Base-by-base conservation (phyloP, 2,888 invertebrate genomes). In the Cremastobaeus sp. region DNA sequence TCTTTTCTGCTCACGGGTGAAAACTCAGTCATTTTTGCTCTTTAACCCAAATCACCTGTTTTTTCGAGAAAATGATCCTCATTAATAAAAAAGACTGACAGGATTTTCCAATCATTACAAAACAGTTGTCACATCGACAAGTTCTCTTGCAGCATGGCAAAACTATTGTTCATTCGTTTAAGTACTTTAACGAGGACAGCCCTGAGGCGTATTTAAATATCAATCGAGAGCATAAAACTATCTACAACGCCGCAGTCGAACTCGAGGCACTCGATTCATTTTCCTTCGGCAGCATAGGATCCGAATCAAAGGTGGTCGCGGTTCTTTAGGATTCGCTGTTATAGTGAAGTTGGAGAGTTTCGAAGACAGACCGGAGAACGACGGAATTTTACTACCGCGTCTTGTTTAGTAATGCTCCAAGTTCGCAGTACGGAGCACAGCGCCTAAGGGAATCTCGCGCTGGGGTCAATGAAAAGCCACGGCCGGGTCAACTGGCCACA, bases 401-500 rank as follows among this genome's bases (percentile, higher is more conserved):
- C 37, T 74, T 62, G 76, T 65, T 71, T 59, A 62, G 72, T 54
- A 71, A 70, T 57, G 71, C 60, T 54, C 71, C 35, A 76, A 72
- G 48, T 77, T 77, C 41, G 64, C 43, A 48, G 52, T 35, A 62
- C 34, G 45, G 37, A 11, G 48, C 30, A 39, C 62, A 59, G 41
- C 32, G 69, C 70, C 70, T 55, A 18, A 54, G 65, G 62, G 77
- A 76, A 78, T 76, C 76, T 72, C 76, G 55, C 41, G 37, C 20
- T 45, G 12, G 54, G 80, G 82, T 84, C 82, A 81, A 82, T 79
- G 76, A 55, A 69, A 81, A 74, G 74, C 77, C 74, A 75, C 60
- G 77, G 72, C 64, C 68, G 70, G 81, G 79, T 83, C 82, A 82
- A 81, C 76, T 78, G 78, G 69, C 78, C 82, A 78, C 82, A 80